Evolutionary conservation across 1,140 invertebrate genomes (phyloP).

Genomic region (Aphelenchoides besseyi): DNA sequence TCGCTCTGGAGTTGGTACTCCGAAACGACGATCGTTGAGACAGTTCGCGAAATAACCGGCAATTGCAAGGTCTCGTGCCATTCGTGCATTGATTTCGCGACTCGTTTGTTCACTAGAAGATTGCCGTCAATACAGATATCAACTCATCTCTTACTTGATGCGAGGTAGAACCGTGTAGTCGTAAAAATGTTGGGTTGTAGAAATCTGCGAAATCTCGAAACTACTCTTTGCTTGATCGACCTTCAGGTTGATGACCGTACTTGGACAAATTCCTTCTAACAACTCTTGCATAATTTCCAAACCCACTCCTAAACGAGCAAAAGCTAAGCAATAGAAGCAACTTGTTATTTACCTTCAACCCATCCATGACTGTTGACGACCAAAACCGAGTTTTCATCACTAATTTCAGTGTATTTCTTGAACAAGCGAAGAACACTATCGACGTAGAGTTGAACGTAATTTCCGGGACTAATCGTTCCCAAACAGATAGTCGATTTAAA

Average conservation of each 20-base stretch:
- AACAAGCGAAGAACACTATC: neutral
- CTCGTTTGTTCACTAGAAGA: neutral
- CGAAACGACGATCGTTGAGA: conserved; percentile 6
- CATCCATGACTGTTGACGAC: conserved; percentile 13
- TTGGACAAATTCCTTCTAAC: neutral
- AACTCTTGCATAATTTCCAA: neutral
- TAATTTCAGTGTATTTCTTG: neutral
- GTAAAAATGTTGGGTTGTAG: neutral
- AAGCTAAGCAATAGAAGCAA: neutral
- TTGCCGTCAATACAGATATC: neutral
- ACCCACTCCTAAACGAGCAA: neutral
- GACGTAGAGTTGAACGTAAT: neutral
- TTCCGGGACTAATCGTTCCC: neutral
- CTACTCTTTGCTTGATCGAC: neutral
- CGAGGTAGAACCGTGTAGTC: neutral
- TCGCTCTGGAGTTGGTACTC: neutral
- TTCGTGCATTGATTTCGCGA: neutral
- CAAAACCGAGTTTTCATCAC: neutral
- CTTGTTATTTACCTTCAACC: conserved; percentile 9
- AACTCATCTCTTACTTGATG: conserved; percentile 16
- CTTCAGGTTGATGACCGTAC: neutral
- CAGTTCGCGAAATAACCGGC: conserved; percentile 21
- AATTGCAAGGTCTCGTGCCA: conserved; percentile 2
- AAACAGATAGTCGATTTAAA: neutral
- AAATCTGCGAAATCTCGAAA: neutral